Percentiles rank a stretch among this genome's conserved stretches.
Evolutionary conservation across 2,888 invertebrate genomes (phyloP).

Genomic region (Limnephilus marmoratus): DNA sequence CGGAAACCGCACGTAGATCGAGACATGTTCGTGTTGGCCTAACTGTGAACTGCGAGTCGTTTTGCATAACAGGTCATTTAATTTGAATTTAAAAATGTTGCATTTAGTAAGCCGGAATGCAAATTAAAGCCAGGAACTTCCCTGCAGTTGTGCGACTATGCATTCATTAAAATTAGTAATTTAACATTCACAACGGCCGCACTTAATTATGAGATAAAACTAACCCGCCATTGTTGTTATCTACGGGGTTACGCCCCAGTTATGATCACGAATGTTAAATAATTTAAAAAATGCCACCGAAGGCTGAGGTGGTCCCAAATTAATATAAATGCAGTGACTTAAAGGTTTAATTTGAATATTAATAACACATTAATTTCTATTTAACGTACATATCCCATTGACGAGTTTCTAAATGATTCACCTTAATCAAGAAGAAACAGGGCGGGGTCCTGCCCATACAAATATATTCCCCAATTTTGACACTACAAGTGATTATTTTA

Average conservation of each 20-base stretch:
- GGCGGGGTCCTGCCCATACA: too few relatives aligned
- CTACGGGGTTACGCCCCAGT: conserved; percentile 17
- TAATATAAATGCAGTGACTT: conserved; percentile 2
- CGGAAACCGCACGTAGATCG: not conserved
- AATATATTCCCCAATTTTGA: too few relatives aligned
- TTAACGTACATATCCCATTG: not conserved
- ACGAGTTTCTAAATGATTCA: too few relatives aligned
- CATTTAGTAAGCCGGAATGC: conserved; percentile 44
- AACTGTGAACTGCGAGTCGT: not conserved
- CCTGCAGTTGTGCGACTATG: not conserved
- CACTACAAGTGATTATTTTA: too few relatives aligned
- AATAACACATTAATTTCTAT: not conserved
- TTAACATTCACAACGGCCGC: conserved; percentile 50
- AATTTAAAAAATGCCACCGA: not conserved
- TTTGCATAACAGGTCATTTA: conserved; percentile 32
- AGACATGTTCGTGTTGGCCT: not conserved
- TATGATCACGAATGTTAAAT: conserved; percentile 12
- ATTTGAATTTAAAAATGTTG: conserved; percentile 23
- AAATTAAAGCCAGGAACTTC: conserved; percentile 28
- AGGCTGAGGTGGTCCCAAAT: conserved; percentile 19
- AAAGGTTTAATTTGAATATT: not conserved
- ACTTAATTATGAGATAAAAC: conserved; percentile 46
- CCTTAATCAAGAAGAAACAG: too few relatives aligned
- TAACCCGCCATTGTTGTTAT: conserved; percentile 37
- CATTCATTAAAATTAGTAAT: conserved; percentile 44